phyloP scores from a whole-genome alignment of 2,888 invertebrate genomes.

The Eretmocerus hayati region DNA sequence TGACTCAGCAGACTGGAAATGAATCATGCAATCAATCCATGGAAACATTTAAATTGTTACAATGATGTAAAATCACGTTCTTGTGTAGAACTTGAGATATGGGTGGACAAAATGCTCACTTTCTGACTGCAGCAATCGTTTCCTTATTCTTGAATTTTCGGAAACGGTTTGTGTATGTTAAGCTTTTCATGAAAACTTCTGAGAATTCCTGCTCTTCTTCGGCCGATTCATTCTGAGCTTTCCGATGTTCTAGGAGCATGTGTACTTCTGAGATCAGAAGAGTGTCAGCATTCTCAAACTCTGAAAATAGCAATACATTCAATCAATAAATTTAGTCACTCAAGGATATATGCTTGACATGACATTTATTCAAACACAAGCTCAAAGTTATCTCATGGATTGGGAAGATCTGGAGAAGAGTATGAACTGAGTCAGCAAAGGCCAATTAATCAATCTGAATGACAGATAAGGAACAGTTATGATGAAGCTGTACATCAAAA shows the following conservation, averaged over 20 bases:
- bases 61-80: conserved; percentile 1
- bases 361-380: too few relatives aligned
- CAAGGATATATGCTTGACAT: too few relatives aligned
- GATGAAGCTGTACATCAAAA: too few relatives aligned
- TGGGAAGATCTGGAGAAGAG: too few relatives aligned
- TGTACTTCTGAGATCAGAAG: conserved; percentile 91
- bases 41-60: too few relatives aligned
- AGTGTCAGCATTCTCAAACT: conserved; percentile 98
- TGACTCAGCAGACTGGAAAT: conserved; percentile 73
- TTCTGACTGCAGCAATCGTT: conserved; percentile 92
- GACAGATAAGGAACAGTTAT: too few relatives aligned
- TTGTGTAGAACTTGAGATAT: too few relatives aligned
- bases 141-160: conserved; percentile 98
- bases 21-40: too few relatives aligned
- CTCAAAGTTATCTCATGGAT: too few relatives aligned
- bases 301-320: conserved; percentile 48
- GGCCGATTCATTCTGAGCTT: conserved; percentile 94
- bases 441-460: too few relatives aligned
- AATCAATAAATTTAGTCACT: background rate
- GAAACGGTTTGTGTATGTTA: conserved; percentile 92
- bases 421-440: too few relatives aligned
- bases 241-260: conserved; percentile 93
- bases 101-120: conserved; percentile 56
- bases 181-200: conserved; percentile 96
- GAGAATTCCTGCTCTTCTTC: conserved; percentile 98